phyloP scores from a whole-genome alignment of 1,140 invertebrate genomes.

The Pogonomyrmex barbatus region DNA sequence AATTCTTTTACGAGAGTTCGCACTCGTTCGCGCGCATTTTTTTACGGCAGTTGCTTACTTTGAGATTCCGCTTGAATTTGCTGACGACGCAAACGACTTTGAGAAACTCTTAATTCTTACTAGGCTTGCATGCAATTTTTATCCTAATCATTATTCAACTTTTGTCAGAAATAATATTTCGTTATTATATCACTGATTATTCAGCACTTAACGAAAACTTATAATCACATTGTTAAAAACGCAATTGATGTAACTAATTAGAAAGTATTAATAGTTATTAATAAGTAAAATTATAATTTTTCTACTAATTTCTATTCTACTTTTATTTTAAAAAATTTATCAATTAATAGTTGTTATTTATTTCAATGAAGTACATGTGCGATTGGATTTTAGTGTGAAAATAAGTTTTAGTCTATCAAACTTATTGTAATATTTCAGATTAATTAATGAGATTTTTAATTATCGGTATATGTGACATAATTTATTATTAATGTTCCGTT shows the following conservation, averaged over 20 bases:
- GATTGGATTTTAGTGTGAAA: neutral
- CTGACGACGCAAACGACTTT: slow-evolving; percentile 25
- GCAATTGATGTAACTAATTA: neutral
- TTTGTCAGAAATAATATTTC: neutral
- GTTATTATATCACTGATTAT: neutral
- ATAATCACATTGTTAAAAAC: neutral
- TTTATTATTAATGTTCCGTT: neutral
- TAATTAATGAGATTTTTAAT: neutral
- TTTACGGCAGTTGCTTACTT: slow-evolving; percentile 59
- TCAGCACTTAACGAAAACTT: neutral
- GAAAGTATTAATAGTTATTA: neutral
- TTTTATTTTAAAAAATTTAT: neutral
- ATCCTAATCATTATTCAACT: slow-evolving; percentile 3
- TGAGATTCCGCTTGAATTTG: slow-evolving; percentile 43
- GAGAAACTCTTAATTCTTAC: slow-evolving; percentile 18
- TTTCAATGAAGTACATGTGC: neutral
- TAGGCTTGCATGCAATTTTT: neutral
- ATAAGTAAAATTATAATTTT: neutral
- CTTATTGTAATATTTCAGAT: neutral
- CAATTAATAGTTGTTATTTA: neutral
- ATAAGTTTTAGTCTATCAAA: neutral
- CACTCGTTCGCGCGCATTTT: slow-evolving; percentile 42
- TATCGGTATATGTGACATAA: neutral
- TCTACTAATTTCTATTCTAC: neutral
- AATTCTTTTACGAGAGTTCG: slow-evolving; percentile 52